Percentiles rank a stretch among this genome's conserved stretches.
phyloP scores from a whole-genome alignment of 2,113 vertebrate genomes.

The Eurystomus gularis region DNA sequence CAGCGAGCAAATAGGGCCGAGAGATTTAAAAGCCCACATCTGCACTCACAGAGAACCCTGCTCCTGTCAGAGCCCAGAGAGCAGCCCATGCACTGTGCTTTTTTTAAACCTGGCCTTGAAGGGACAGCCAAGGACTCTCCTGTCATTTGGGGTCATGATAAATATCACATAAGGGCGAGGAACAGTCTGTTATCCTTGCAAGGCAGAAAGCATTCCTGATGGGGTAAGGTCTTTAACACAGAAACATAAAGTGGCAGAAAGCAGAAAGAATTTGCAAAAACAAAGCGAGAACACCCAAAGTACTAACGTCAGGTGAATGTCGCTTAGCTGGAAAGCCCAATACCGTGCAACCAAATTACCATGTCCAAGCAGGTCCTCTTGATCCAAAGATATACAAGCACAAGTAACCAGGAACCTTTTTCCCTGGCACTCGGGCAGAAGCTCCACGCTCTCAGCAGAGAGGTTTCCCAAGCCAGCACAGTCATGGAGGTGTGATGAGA shows the following conservation, averaged over 20 bases:
- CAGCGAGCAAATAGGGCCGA: not conserved
- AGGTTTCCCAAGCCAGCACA: not conserved
- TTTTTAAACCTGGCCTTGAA: not conserved
- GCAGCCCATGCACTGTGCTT: not conserved
- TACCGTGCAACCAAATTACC: not conserved
- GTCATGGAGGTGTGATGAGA: not conserved
- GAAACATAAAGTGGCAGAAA: not conserved
- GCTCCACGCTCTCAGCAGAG: not conserved
- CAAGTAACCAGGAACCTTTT: not conserved
- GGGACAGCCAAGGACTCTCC: not conserved
- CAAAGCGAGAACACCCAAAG: not conserved
- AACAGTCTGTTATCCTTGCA: not conserved
- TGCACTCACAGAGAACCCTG: not conserved
- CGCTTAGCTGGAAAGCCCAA: not conserved
- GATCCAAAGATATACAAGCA: not conserved
- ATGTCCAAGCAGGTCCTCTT: not conserved
- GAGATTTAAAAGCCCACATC: not conserved
- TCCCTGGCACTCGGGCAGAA: not conserved
- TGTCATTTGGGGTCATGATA: not conserved
- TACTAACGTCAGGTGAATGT: accelerated
- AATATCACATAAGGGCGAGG: not conserved
- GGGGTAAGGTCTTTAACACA: not conserved
- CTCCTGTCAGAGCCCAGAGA: not conserved
- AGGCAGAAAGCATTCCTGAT: not conserved
- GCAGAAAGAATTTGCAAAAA: not conserved